Conservation (phyloP, 2,888 invertebrate genomes). For the Atethmia centrago region DNA sequence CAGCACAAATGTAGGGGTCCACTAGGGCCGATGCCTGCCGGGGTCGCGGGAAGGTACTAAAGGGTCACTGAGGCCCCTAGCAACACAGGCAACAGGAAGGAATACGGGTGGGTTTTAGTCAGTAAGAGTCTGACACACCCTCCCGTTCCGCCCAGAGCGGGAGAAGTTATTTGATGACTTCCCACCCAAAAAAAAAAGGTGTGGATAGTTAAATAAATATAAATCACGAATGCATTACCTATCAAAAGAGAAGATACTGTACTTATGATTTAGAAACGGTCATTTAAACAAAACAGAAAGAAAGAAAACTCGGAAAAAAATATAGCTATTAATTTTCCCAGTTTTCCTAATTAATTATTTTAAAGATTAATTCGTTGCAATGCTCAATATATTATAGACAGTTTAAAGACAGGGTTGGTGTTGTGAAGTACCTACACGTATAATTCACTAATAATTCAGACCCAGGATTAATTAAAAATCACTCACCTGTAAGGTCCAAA, state of each 20-base stretch:
- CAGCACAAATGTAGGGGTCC: too few relatives aligned
- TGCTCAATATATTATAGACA: not conserved
- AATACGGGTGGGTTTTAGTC: too few relatives aligned
- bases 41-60: too few relatives aligned
- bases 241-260: not conserved
- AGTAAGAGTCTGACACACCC: too few relatives aligned
- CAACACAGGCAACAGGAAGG: too few relatives aligned
- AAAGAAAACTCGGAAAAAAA: not conserved
- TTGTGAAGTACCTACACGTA: not conserved
- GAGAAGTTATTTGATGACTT: too few relatives aligned
- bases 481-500: constrained; percentile 56
- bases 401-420: not conserved
- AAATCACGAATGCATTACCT: not conserved
- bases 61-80: too few relatives aligned
- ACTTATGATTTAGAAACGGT: not conserved
- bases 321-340: not conserved
- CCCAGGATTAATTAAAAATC: not conserved
- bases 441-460: not conserved
- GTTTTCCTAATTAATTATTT: not conserved
- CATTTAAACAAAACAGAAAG: too few relatives aligned
- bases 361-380: not conserved
- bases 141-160: too few relatives aligned
- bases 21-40: too few relatives aligned
- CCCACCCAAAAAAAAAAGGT: too few relatives aligned
- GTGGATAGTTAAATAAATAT: not conserved